Evolutionary conservation across 2,888 invertebrate genomes (phyloP).

Genomic region (Eupelmus urozonus): DNA sequence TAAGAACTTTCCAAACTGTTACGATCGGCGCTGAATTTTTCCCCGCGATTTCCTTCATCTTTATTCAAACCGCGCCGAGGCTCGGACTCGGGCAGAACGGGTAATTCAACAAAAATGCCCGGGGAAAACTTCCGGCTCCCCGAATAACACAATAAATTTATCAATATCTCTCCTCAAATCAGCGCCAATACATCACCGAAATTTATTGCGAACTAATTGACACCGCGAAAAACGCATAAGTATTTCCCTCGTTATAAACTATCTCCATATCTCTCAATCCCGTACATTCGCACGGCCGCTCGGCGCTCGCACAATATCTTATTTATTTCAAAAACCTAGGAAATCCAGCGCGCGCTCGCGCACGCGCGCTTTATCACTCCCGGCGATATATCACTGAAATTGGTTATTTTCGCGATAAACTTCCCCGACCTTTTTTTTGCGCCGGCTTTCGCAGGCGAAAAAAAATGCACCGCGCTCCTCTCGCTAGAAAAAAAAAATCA

Average conservation of each 20-base stretch:
- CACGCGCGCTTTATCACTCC: slow-evolving; percentile 14
- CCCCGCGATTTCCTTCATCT: slow-evolving; percentile 19
- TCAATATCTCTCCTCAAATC: slow-evolving; percentile 29
- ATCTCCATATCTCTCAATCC: slow-evolving; percentile 11
- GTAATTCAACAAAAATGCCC: slow-evolving; percentile 12
- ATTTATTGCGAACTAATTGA: slow-evolving; percentile 52
- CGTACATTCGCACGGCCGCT: neutral
- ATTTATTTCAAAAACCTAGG: slow-evolving; percentile 37
- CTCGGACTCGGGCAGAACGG: slow-evolving; percentile 8
- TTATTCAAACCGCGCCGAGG: neutral
- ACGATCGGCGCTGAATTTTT: neutral
- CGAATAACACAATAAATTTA: slow-evolving; percentile 26
- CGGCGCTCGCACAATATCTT: slow-evolving; percentile 37
- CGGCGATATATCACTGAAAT: slow-evolving; percentile 50
- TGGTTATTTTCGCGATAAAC: slow-evolving; percentile 48
- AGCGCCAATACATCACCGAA: slow-evolving; percentile 40
- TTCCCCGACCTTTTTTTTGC: slow-evolving; percentile 15
- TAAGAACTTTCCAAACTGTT: slow-evolving; percentile 8
- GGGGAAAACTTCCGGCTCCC: slow-evolving; percentile 1
- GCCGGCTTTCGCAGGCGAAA: neutral
- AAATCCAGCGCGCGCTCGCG: neutral
- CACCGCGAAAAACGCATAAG: slow-evolving; percentile 2
- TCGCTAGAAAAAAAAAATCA: neutral
- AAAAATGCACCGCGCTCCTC: neutral
- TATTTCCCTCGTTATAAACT: slow-evolving; percentile 47